Evolutionary conservation across 1,140 invertebrate species (phyloP).

Genomic region (Pogonomyrmex californicus): DNA sequence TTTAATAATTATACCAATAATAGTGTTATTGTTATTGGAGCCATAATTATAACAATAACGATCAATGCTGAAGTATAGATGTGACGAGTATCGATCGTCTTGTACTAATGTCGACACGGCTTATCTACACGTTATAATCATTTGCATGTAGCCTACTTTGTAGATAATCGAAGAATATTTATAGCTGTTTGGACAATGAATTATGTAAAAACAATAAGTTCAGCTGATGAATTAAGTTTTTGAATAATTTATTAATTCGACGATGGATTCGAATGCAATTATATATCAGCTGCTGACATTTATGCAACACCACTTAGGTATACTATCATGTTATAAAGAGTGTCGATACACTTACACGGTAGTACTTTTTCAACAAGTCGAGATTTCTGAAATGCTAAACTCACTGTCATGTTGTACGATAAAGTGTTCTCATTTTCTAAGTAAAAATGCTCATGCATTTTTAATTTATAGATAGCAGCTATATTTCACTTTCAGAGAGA

Average conservation of each 20-base stretch:
- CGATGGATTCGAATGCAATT: constrained; percentile 14
- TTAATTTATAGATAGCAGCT: background rate
- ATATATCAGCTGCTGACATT: background rate
- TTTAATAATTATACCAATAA: constrained; percentile 40
- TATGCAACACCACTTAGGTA: background rate
- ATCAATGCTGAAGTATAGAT: background rate
- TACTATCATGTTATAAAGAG: background rate
- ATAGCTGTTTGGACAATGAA: constrained; percentile 45
- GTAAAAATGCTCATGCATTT: background rate
- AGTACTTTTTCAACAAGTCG: background rate
- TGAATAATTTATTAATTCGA: constrained; percentile 34
- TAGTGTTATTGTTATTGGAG: constrained; percentile 24
- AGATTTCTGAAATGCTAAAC: background rate
- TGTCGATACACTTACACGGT: background rate
- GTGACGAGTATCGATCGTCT: constrained; percentile 65
- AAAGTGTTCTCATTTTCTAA: background rate
- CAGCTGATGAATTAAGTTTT: constrained; percentile 29
- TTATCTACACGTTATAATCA: constrained; percentile 61
- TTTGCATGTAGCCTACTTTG: constrained; percentile 70
- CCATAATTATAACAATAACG: background rate
- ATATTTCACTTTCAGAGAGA: constrained; percentile 5
- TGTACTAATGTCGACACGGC: constrained; percentile 32
- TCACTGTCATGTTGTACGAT: background rate
- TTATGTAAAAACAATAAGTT: constrained; percentile 43
- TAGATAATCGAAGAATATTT: constrained; percentile 62